Evolutionary conservation across 2,797 vertebrate species (phyloP), one percentile per base, ranked within the genome.

Genomic region (Clarias platycephalus): DNA sequence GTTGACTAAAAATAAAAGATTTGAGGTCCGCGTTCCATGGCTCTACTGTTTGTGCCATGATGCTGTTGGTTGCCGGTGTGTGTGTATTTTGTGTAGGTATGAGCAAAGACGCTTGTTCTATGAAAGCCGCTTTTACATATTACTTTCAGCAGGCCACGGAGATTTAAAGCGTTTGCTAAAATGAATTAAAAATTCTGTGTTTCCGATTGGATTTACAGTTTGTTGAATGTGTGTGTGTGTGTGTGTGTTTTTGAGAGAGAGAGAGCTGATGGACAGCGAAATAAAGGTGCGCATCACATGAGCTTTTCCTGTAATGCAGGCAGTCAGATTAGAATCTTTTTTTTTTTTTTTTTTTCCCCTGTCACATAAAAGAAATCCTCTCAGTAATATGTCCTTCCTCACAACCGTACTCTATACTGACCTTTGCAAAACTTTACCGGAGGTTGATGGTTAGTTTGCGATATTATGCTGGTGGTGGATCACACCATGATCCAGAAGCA

Each of bases 1-100:
- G 89, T 75, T 75, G 87, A 78, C 87, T 86, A 85, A 90, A 90
- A 88, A 88, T 81, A 85, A 84, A 80, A 75, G 40, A 55, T 80
- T 76, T 13, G 60, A 84, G 75, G 64, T 44, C 15, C 44, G 63
- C 66, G 78, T 85, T 86, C 84, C 80, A 62, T 75, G 82, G 64
- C 53, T 84, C 44, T 70, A 74, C 79, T 86, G 80, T 87, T 67
- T 84, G 58, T 37, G 28, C 26, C 6, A 22, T 80, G 86, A 81
- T 80, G 67, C 60, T 5, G 55, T 72, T 44, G 82, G 72, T 77
- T 85, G 75, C 83, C 34, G 40, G 53, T 26, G 12, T 9, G 49
- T 5, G n/a, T 80, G 87, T 44, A 9, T 53, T 34, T 28, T 76
- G 37, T 26, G 40, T 3, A 6, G 3, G 70, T 63, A 26, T 74